phyloP scores from a whole-genome alignment of 1,140 invertebrate species.

The Megalonaias nervosa region DNA sequence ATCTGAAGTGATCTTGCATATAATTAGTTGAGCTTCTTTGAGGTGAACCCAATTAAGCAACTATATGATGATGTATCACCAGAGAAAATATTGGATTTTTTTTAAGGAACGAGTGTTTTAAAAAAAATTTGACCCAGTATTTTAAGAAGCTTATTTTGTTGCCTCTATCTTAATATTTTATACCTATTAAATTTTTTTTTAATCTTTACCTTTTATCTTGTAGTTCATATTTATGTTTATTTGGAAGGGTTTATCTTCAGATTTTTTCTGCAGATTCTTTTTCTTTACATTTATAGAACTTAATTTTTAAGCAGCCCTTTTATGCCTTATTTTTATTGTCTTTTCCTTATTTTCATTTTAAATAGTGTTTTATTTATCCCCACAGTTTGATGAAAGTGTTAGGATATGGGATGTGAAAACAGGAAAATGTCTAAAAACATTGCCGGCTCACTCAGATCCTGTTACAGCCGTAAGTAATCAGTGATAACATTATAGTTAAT shows the following conservation, averaged over 20 bases:
- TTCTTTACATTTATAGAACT: slow-evolving; percentile 6
- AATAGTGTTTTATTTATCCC: slow-evolving; percentile 39
- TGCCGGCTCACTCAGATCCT: slow-evolving; percentile 99
- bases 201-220: not conserved
- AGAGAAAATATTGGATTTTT: too few relatives aligned
- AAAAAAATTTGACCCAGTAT: too few relatives aligned
- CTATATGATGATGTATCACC: too few relatives aligned
- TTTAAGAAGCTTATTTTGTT: too few relatives aligned
- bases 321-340: not conserved
- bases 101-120: too few relatives aligned
- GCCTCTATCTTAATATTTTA: too few relatives aligned
- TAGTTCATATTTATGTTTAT: not conserved
- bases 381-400: slow-evolving; percentile 98
- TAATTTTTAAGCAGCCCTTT: not conserved
- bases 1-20: too few relatives aligned
- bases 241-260: not conserved
- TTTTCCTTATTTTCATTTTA: not conserved
- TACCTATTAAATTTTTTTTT: too few relatives aligned
- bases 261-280: not conserved
- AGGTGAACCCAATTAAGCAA: too few relatives aligned
- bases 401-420: slow-evolving; percentile 99
- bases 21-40: too few relatives aligned
- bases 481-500: not conserved
- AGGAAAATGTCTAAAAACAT: slow-evolving; percentile 98
- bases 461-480: slow-evolving; percentile 86